A percentile compares a stretch with the other conserved stretches of the same genome.
These are phyloP conservation scores for Smithornis capensis DNA, from an alignment of 2,113 vertebrate species.

Conservation along the genomic window DNA sequence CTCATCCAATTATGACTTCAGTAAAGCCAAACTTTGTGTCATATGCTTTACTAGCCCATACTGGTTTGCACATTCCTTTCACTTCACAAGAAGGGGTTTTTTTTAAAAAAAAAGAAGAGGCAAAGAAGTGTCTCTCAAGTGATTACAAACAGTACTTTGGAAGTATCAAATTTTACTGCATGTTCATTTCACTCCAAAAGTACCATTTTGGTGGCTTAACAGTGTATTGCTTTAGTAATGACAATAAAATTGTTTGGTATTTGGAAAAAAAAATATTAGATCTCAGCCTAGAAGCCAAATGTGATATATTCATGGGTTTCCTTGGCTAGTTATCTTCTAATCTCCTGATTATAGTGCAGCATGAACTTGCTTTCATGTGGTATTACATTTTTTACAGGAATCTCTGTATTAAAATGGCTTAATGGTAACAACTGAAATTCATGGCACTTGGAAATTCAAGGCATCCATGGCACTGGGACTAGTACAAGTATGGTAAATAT, in stretches of 20 bases:
- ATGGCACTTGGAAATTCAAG: too few species aligned
- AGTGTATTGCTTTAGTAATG: slow-evolving; percentile 19
- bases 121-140: not conserved
- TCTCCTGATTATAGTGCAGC: not conserved
- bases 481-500: not conserved
- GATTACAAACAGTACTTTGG: slow-evolving; percentile 27
- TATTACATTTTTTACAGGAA: not conserved
- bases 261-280: not conserved
- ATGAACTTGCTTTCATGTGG: not conserved
- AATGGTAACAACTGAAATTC: not conserved
- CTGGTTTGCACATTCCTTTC: slow-evolving; percentile 63
- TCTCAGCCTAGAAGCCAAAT: not conserved
- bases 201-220: slow-evolving; percentile 30
- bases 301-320: not conserved
- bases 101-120: not conserved
- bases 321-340: not conserved
- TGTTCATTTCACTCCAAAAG: slow-evolving; percentile 22
- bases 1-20: slow-evolving; percentile 68
- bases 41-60: slow-evolving; percentile 63
- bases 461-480: not conserved
- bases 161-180: slow-evolving; percentile 44
- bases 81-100: slow-evolving; percentile 20
- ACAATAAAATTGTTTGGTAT: slow-evolving; percentile 26
- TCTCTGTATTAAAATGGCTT: not conserved
- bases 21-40: slow-evolving; percentile 64